Percentiles rank a stretch among this genome's conserved stretches.
phyloP scores from a whole-genome alignment of 2,888 invertebrate species.

The Micoletzkya japonica region DNA sequence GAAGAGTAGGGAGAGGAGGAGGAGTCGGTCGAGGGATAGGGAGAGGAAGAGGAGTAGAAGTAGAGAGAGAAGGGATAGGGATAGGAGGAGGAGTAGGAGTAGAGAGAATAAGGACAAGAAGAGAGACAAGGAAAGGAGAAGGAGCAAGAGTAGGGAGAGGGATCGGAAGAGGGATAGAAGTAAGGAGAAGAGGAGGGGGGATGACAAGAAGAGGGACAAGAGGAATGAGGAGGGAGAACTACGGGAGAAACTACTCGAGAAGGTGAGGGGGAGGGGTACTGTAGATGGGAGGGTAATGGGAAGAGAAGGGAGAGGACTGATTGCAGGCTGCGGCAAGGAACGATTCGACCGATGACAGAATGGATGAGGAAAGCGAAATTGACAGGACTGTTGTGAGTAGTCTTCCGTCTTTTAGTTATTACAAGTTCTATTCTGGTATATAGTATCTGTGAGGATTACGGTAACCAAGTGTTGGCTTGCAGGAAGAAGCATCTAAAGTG shows the following conservation, averaged over 20 bases:
- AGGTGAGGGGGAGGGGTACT: conserved; percentile 17
- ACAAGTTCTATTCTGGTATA: too few relatives aligned
- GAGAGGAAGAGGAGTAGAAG: conserved; percentile 33
- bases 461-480: too few relatives aligned
- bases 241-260: conserved; percentile 33
- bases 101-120: conserved; percentile 31
- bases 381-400: too few relatives aligned
- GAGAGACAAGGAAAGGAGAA: conserved; percentile 8
- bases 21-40: conserved; percentile 15
- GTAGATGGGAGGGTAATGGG: conserved; percentile 28
- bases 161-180: background rate
- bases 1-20: background rate
- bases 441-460: too few relatives aligned
- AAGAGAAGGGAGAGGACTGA: conserved; percentile 38
- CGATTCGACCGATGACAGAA: too few relatives aligned
- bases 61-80: conserved; percentile 29
- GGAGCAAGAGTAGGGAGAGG: conserved; percentile 10
- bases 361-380: too few relatives aligned
- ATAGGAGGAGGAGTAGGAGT: conserved; percentile 27
- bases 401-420: too few relatives aligned
- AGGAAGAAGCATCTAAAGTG: too few relatives aligned
- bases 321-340: too few relatives aligned
- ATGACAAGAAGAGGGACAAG: conserved; percentile 31
- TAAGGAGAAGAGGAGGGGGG: background rate
- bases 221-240: conserved; percentile 32